These are phyloP conservation scores for Apamea sordens DNA, from an alignment of 2,888 invertebrate genomes.

Conservation along the genomic window DNA sequence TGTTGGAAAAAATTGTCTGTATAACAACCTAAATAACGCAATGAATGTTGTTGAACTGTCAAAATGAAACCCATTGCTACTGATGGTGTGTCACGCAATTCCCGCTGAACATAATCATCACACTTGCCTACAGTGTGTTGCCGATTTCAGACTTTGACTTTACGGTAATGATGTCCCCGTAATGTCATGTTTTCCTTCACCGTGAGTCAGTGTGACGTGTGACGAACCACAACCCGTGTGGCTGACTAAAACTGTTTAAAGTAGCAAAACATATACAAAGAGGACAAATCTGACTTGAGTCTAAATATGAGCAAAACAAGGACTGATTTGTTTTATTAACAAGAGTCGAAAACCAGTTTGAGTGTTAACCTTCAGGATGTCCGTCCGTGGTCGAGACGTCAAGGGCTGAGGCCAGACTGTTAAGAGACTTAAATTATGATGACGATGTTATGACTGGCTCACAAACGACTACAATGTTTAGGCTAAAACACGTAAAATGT, in stretches of 20 bases:
- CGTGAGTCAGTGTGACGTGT: constrained; percentile 29
- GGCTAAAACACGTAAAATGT: constrained; percentile 44
- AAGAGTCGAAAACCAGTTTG: constrained; percentile 8
- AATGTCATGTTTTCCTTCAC: constrained; percentile 33
- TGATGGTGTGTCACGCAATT: background rate
- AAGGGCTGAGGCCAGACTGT: constrained; percentile 16
- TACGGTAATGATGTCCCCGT: background rate
- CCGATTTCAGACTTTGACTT: constrained; percentile 6
- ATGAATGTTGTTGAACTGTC: too few relatives aligned
- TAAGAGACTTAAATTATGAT: constrained; percentile 13
- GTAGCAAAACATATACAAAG: background rate
- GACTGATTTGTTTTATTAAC: constrained; percentile 5
- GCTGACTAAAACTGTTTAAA: background rate
- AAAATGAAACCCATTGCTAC: background rate
- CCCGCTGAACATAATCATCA: background rate
- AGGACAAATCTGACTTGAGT: constrained; percentile 19
- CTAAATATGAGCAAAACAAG: constrained; percentile 22
- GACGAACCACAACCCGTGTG: constrained; percentile 9
- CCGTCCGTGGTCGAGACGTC: background rate
- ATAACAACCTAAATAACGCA: too few relatives aligned
- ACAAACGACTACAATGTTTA: constrained; percentile 51
- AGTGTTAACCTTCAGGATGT: constrained; percentile 21
- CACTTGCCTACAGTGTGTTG: background rate
- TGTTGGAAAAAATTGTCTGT: too few relatives aligned
- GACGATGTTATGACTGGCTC: constrained; percentile 67